These are phyloP conservation scores for Eupsilia transversa DNA, from an alignment of 2,888 invertebrate species.

Conservation along the genomic window DNA sequence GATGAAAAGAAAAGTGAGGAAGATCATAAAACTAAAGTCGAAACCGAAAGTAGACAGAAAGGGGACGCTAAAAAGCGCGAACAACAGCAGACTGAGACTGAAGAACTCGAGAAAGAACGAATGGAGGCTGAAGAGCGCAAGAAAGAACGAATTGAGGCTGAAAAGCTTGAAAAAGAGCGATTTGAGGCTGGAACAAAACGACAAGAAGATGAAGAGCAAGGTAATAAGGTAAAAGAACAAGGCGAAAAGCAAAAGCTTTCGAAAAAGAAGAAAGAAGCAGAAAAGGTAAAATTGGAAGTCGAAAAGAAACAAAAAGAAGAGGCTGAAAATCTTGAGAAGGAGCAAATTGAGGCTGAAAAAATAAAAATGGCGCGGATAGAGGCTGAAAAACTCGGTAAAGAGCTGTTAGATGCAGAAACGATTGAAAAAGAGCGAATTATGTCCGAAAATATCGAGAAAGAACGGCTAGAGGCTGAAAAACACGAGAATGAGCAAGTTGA, in stretches of 20 bases:
- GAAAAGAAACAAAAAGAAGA: slow-evolving; percentile 50
- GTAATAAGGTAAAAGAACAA: slow-evolving; percentile 12
- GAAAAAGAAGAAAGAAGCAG: slow-evolving; percentile 3
- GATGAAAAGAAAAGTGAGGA: background rate
- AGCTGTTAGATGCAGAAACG: background rate
- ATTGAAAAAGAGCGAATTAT: slow-evolving; percentile 8
- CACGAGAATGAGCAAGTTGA: slow-evolving; percentile 25
- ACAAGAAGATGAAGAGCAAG: background rate
- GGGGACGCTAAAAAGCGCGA: background rate
- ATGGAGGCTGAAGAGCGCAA: background rate
- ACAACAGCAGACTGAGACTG: background rate
- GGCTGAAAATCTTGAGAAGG: slow-evolving; percentile 40
- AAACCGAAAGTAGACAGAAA: background rate
- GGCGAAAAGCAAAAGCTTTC: slow-evolving; percentile 2
- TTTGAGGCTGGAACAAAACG: background rate
- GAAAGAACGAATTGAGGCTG: background rate
- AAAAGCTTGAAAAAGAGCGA: background rate
- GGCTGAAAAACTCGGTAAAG: slow-evolving; percentile 43
- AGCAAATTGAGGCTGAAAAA: slow-evolving; percentile 43
- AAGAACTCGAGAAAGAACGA: background rate
- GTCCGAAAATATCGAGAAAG: slow-evolving; percentile 7
- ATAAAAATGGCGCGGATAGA: slow-evolving; percentile 21
- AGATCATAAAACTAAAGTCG: background rate
- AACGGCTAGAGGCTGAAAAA: slow-evolving; percentile 14
- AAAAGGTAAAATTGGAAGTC: slow-evolving; percentile 39